These are phyloP conservation scores for Acronicta psi DNA, from an alignment of 2,888 invertebrate species.

Conservation along the genomic window DNA sequence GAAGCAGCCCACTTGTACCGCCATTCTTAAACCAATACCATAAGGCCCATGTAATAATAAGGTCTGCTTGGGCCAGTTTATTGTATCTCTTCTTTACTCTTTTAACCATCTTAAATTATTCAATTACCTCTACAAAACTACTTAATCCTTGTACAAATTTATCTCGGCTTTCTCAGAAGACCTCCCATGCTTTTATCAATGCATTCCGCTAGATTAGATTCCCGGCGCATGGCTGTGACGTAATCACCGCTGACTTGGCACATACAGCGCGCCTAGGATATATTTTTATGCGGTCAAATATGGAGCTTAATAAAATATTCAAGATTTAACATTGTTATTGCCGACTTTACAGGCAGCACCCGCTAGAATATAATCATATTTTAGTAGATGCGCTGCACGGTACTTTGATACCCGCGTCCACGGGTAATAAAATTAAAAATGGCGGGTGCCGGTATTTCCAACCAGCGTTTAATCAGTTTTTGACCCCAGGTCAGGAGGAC, in stretches of 20 bases:
- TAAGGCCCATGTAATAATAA: too few species aligned
- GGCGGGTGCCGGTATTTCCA: too few species aligned
- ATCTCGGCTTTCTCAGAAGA: constrained; percentile 33
- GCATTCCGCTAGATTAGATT: constrained; percentile 58
- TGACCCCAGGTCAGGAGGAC: too few species aligned
- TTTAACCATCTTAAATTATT: constrained; percentile 16
- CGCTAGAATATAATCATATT: too few species aligned
- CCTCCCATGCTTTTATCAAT: constrained; percentile 57
- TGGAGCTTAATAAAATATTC: too few species aligned
- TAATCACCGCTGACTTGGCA: constrained; percentile 11
- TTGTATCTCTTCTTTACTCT: too few species aligned
- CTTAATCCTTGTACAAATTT: constrained; percentile 26
- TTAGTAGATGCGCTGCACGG: neutral
- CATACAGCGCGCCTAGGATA: neutral
- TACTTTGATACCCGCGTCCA: neutral
- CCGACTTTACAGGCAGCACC: too few species aligned
- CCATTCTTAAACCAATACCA: too few species aligned
- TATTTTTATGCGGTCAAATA: neutral
- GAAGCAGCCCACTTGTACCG: too few species aligned
- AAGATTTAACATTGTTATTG: too few species aligned
- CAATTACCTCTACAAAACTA: constrained; percentile 20
- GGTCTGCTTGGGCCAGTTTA: too few species aligned
- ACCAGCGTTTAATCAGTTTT: too few species aligned
- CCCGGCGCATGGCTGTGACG: constrained; percentile 23
- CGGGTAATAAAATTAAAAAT: neutral